phyloP scores from a whole-genome alignment of 2,888 invertebrate genomes.

The Agrochola lota region DNA sequence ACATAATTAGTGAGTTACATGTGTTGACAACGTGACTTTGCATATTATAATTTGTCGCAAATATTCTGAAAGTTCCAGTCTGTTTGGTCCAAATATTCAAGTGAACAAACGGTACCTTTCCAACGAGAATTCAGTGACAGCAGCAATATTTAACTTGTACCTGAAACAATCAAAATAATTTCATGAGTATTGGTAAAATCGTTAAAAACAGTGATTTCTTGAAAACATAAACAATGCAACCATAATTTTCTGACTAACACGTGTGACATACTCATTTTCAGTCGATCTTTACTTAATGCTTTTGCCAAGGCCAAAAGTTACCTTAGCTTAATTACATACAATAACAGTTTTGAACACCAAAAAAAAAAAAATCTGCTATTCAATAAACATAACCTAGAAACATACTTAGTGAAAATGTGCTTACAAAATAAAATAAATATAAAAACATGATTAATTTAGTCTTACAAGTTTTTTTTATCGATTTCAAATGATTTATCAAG shows the following conservation, averaged over 20 bases:
- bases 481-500: background rate
- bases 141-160: conserved; percentile 45
- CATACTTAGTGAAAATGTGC: background rate
- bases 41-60: conserved; percentile 17
- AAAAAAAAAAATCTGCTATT: background rate
- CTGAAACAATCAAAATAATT: conserved; percentile 57
- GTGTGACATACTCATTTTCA: conserved; percentile 53
- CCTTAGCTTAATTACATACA: conserved; percentile 20
- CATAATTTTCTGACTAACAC: conserved; percentile 37
- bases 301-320: conserved; percentile 4
- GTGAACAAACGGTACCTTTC: conserved; percentile 49
- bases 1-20: conserved; percentile 58
- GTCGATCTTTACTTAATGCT: conserved; percentile 8
- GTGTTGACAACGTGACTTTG: conserved; percentile 58
- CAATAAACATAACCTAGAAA: conserved; percentile 45
- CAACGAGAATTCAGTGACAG: conserved; percentile 29
- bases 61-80: conserved; percentile 12
- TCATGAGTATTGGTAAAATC: conserved; percentile 17
- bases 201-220: conserved; percentile 41
- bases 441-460: background rate
- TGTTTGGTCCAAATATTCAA: conserved; percentile 10
- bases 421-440: conserved; percentile 1
- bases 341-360: conserved; percentile 10
- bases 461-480: background rate
- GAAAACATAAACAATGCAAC: conserved; percentile 10